Conservation (phyloP, 2,888 invertebrate genomes). For the Microctonus aethiopoides region DNA sequence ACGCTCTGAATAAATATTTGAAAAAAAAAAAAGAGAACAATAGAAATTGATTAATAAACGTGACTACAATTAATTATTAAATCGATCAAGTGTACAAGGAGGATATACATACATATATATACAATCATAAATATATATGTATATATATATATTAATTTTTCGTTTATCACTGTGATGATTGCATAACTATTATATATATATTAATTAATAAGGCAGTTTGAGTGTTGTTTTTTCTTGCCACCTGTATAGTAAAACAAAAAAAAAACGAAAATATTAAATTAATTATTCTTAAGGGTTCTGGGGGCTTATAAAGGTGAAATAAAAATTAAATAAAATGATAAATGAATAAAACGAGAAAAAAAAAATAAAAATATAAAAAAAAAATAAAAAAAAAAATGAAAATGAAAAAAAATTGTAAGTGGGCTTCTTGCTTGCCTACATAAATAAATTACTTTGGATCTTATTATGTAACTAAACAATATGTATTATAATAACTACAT, state of each 20-base stretch:
- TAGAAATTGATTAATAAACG: constrained; percentile 39
- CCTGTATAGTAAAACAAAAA: constrained; percentile 47
- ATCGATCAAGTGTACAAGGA: constrained; percentile 51
- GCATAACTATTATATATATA: constrained; percentile 61
- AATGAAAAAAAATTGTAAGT: constrained; percentile 40
- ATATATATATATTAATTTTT: constrained; percentile 56
- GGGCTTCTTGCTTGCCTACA: constrained; percentile 55
- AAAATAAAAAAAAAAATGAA: constrained; percentile 36
- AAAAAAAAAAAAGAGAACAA: no score
- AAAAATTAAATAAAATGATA: constrained; percentile 25
- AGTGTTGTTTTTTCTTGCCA: constrained; percentile 62
- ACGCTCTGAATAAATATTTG: constrained; percentile 40
- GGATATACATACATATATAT: constrained; percentile 46
- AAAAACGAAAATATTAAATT: constrained; percentile 41
- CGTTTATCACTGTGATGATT: constrained; percentile 65
- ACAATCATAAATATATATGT: constrained; percentile 45
- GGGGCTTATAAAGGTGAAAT: constrained; percentile 47
- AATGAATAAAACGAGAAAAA: constrained; percentile 13
- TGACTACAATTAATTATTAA: constrained; percentile 24
- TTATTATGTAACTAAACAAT: constrained; percentile 54
- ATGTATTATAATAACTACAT: constrained; percentile 53
- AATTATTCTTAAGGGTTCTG: constrained; percentile 48
- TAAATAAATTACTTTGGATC: constrained; percentile 51
- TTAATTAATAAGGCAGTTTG: constrained; percentile 58
- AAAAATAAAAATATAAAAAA: constrained; percentile 38